Percentiles rank a stretch among this genome's conserved stretches.
These are phyloP conservation scores for Toxotes chatareus DNA, from an alignment of 2,113 vertebrate species.

Conservation along the genomic window DNA sequence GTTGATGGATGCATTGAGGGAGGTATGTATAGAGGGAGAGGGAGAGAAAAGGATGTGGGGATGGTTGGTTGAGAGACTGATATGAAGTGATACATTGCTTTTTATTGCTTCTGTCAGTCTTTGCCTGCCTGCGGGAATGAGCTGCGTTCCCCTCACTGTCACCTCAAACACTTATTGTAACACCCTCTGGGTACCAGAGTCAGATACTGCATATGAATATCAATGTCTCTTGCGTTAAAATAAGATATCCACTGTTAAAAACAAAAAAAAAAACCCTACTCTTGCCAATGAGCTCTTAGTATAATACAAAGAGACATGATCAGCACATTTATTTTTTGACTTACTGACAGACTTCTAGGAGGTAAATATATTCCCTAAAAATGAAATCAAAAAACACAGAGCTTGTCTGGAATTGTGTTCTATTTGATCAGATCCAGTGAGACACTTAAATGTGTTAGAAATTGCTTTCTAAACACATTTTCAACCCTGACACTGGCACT, in stretches of 20 bases:
- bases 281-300: constrained; percentile 4
- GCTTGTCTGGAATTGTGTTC: neutral
- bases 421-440: neutral
- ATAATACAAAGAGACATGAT: neutral
- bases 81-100: constrained; percentile 69
- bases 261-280: constrained; percentile 2
- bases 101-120: constrained; percentile 78
- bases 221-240: constrained; percentile 31
- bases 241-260: constrained; percentile 12
- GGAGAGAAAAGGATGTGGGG: constrained; percentile 12
- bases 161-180: constrained; percentile 66
- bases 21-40: constrained; percentile 29
- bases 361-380: neutral
- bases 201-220: constrained; percentile 41
- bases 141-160: constrained; percentile 47
- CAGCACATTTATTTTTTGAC: neutral
- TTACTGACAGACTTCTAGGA: neutral
- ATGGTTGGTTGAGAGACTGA: constrained; percentile 46
- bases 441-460: neutral
- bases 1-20: constrained; percentile 27
- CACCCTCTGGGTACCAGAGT: constrained; percentile 48
- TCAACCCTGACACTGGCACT: neutral
- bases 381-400: neutral
- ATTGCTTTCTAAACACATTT: neutral
- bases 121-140: constrained; percentile 55